Percentiles rank a stretch among this genome's conserved stretches.
Conservation (phyloP, 2,888 invertebrate genomes). For the Ligdia adustata region DNA sequence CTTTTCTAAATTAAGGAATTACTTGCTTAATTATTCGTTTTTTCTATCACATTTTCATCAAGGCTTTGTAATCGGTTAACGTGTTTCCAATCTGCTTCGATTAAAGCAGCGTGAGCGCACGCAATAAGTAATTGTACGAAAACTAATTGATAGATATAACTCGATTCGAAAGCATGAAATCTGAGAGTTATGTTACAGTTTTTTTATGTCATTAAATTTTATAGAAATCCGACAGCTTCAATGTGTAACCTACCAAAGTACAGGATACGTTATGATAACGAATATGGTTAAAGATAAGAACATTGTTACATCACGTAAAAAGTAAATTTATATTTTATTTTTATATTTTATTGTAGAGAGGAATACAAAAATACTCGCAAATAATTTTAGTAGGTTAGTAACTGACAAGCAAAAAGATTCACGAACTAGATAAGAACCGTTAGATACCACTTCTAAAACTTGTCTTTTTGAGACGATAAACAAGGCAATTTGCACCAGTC, state of each 20-base stretch:
- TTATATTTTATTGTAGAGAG: constrained; percentile 1
- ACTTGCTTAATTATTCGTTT: constrained; percentile 9
- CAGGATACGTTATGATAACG: constrained; percentile 12
- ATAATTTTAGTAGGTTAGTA: constrained; percentile 6
- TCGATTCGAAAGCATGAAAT: constrained; percentile 58
- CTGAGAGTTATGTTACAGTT: constrained; percentile 44
- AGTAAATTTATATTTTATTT: too few relatives aligned
- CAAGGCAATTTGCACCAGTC: constrained; percentile 22
- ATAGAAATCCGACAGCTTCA: constrained; percentile 10
- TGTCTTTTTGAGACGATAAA: constrained; percentile 22
- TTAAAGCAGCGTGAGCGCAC: constrained; percentile 45
- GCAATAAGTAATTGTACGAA: constrained; percentile 59
- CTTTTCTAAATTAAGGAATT: constrained; percentile 9
- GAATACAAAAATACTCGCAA: neutral
- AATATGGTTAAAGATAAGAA: constrained; percentile 8
- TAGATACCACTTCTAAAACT: constrained; percentile 23
- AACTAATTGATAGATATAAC: constrained; percentile 51
- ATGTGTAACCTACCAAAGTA: constrained; percentile 10
- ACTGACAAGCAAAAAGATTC: constrained; percentile 18
- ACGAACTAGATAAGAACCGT: constrained; percentile 25
- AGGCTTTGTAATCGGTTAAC: constrained; percentile 37
- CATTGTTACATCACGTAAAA: constrained; percentile 12
- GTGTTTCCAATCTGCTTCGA: constrained; percentile 38
- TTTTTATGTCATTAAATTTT: constrained; percentile 29
- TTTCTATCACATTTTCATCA: constrained; percentile 25